These are phyloP conservation scores for Callaeas wilsoni DNA, from an alignment of 2,113 vertebrate species.

Conservation along the genomic window DNA sequence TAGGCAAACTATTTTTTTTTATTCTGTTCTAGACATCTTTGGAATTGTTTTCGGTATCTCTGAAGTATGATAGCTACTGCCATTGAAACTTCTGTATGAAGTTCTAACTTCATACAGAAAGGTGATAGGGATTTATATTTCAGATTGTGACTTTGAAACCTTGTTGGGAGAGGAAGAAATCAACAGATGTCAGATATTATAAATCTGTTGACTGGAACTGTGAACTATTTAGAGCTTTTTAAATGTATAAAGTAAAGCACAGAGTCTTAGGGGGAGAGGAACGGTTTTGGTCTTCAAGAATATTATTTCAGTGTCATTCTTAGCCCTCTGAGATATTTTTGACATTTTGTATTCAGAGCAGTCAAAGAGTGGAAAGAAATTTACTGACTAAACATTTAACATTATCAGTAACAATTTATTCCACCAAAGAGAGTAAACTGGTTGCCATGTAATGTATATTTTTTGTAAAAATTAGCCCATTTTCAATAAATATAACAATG, in stretches of 20 bases:
- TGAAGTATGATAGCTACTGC: background rate
- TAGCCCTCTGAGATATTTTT: background rate
- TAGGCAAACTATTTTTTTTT: background rate
- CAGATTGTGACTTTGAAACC: background rate
- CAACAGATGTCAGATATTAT: background rate
- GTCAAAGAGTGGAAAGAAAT: background rate
- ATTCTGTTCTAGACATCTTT: rapidly evolving
- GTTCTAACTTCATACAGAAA: background rate
- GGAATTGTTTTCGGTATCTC: background rate
- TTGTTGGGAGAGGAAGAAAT: background rate
- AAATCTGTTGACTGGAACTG: background rate
- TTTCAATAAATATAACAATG: background rate
- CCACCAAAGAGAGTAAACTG: background rate
- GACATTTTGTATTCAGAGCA: background rate
- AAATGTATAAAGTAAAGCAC: background rate
- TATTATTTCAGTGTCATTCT: background rate
- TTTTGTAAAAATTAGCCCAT: background rate
- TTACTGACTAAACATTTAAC: background rate
- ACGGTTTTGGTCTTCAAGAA: background rate
- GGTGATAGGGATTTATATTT: background rate
- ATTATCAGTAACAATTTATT: background rate
- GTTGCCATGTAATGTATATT: background rate
- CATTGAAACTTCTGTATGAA: background rate
- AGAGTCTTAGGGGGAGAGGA: rapidly evolving
- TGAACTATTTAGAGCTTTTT: background rate